Evolutionary conservation across 2,113 vertebrate genomes (phyloP), one percentile per base, ranked within the genome.

Genomic region (Suricata suricatta): DNA sequence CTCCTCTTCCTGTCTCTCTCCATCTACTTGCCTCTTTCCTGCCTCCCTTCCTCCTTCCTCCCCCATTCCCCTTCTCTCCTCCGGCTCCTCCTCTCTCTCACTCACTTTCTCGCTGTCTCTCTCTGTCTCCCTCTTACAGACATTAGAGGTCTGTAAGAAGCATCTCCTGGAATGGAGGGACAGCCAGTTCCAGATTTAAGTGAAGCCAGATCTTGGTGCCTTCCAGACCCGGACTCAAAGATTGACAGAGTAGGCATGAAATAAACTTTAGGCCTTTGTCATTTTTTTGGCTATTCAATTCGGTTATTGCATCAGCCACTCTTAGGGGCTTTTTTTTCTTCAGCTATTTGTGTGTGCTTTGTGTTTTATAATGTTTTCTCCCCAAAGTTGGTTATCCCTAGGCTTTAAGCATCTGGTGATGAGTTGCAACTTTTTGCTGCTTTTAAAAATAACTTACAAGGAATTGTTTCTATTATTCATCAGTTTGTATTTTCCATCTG

Each of bases 401-500:
- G 72, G 57, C 82, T 93, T 69, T 41, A 69, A 72, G 92, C 96
- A 94, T 97, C 96, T 98, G 96, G 72, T 50, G 84, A 83, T 96
- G 97, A 90, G 74, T 72, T 96, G 95, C 31, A 85, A 89, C 76
- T 63, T 97, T 95, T 76, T 64, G 89, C 50, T 84, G 83, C 54
- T 96, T 97, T 97, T 72, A 97, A 95, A 96, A 97, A 97, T 97
- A 96, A 92, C 94, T 96, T 79, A 74, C 21, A 82, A 94, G 71
- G 86, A 54, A 69, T 87, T 44, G 82, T 94, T 96, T 97, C 91
- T 94, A 66, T 87, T 76, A 85, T 80, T 91, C 66, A 91, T 94
- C 82, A 35, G 68, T 54, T 88, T 90, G 52, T 79, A 8, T 84
- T 92, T 93, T 92, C 90, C 54, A 90, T 97, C 87, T 83, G 38